These are phyloP conservation scores for Metellina segmentata DNA, from an alignment of 2,888 invertebrate species.

Conservation along the genomic window DNA sequence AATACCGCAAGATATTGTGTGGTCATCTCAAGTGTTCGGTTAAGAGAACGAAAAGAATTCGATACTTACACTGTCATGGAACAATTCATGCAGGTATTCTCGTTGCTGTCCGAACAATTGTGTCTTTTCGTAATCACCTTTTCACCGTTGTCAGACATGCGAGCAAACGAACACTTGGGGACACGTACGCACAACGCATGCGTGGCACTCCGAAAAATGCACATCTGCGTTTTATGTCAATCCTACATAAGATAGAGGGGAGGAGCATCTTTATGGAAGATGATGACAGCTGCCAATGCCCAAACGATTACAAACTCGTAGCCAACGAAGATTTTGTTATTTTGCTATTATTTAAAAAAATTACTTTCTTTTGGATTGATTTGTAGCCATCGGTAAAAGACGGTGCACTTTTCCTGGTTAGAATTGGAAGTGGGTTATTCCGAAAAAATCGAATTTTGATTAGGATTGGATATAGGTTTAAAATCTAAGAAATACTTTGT, in stretches of 20 bases:
- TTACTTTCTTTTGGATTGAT: neutral
- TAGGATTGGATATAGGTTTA: too few species aligned
- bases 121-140: neutral
- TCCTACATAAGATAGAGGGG: slow-evolving; percentile 46
- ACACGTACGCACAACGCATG: slow-evolving; percentile 44
- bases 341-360: neutral
- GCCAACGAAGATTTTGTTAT: slow-evolving; percentile 15
- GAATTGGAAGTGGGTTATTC: too few species aligned
- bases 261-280: slow-evolving; percentile 24
- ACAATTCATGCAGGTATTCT: neutral
- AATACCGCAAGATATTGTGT: too few species aligned
- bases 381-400: neutral
- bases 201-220: slow-evolving; percentile 27
- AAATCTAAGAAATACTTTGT: too few species aligned
- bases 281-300: slow-evolving; percentile 66
- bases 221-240: slow-evolving; percentile 72
- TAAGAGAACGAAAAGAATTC: too few species aligned
- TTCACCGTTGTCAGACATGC: neutral
- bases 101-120: neutral
- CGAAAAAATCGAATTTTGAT: too few species aligned
- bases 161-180: slow-evolving; percentile 29
- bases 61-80: neutral
- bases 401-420: neutral
- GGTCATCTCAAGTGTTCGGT: too few species aligned
- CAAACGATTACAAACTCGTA: slow-evolving; percentile 24